Base-by-base conservation (phyloP, 2,797 vertebrate species). In the Phrynocephalus forsythii region DNA sequence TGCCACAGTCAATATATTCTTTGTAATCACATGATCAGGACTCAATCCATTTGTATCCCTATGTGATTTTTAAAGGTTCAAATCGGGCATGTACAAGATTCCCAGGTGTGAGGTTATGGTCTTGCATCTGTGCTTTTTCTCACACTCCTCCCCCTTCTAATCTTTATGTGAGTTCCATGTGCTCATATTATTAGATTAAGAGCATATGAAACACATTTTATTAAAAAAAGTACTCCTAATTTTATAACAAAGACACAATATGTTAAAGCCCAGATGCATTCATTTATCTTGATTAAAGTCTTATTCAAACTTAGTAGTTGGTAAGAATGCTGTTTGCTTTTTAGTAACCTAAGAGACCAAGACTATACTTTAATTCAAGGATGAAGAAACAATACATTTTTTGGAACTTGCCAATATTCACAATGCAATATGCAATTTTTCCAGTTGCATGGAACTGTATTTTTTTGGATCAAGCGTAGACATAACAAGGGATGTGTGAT, bases 51-150 rank as follows among this genome's bases (percentile, higher is more conserved):
- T 95, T 26, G 85, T 91, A 90, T 92, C 92, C 94, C 94, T 89
- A 87, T 16, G 87, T 86, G 89, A 83, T 85, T 91, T 81, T 56
- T 95, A 94, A 95, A 94, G 11, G 86, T 89, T 86, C 82, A 83
- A 87, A 93, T 91, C 87, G 92, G 90, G 89, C 10, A 79, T 94
- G 91, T 93, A 92, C 92, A 93, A 95, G 87, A 92, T 83, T 89
- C 94, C 92, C 94, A 95, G 93, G 94, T 95, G 93, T 94, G 93
- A 92, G 89, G 87, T 94, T 93, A 95, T 84, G 91, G 92, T 90
- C 93, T 87, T 82, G 87, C 93, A 94, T 94, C 93, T 95, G 94
- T 90, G 93, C 90, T 92, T 87, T 84, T 93, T 95, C 92, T 91
- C 92, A 92, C 63, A 83, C 88, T 86, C 10, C 66, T 87, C 86